Percentiles rank a stretch among this genome's conserved stretches.
phyloP scores from a whole-genome alignment of 2,888 invertebrate genomes.

The Magallana nippona region DNA sequence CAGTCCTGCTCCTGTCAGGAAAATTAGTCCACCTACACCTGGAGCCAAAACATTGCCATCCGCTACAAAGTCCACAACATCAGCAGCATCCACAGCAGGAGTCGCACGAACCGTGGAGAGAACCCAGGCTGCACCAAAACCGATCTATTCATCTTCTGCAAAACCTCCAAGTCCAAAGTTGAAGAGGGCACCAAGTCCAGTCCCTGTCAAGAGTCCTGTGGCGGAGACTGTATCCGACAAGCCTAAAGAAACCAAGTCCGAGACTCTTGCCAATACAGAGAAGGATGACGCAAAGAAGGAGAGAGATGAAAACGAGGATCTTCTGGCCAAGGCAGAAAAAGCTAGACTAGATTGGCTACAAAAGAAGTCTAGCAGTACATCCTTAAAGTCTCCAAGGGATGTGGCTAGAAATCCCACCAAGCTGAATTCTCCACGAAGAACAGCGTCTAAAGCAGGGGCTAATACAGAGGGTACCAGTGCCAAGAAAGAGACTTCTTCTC shows the following conservation, averaged over 20 bases:
- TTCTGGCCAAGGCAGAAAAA: slow-evolving; percentile 74
- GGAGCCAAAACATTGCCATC: slow-evolving; percentile 1
- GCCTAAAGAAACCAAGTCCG: slow-evolving; percentile 32
- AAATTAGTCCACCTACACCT: slow-evolving; percentile 26
- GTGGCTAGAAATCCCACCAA: slow-evolving; percentile 48
- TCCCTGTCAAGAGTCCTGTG: slow-evolving; percentile 45
- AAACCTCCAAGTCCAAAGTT: slow-evolving; percentile 36
- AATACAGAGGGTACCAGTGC: neutral
- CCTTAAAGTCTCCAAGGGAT: slow-evolving; percentile 42
- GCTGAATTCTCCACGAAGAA: slow-evolving; percentile 33
- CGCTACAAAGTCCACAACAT: slow-evolving; percentile 27
- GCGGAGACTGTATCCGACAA: slow-evolving; percentile 32
- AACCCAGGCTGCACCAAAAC: slow-evolving; percentile 38
- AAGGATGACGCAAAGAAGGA: slow-evolving; percentile 53
- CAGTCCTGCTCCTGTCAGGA: slow-evolving; percentile 26
- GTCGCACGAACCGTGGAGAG: slow-evolving; percentile 27
- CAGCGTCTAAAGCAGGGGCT: slow-evolving; percentile 34
- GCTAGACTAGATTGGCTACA: slow-evolving; percentile 73
- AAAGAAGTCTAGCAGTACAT: slow-evolving; percentile 56
- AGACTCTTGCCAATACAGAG: slow-evolving; percentile 38
- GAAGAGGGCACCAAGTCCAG: slow-evolving; percentile 32
- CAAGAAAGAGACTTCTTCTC: neutral
- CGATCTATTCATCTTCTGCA: neutral
- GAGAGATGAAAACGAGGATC: slow-evolving; percentile 60
- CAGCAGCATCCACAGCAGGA: slow-evolving; percentile 38